Conservation (phyloP, 2,797 vertebrate genomes). For the Yasuhikotakia modesta region DNA sequence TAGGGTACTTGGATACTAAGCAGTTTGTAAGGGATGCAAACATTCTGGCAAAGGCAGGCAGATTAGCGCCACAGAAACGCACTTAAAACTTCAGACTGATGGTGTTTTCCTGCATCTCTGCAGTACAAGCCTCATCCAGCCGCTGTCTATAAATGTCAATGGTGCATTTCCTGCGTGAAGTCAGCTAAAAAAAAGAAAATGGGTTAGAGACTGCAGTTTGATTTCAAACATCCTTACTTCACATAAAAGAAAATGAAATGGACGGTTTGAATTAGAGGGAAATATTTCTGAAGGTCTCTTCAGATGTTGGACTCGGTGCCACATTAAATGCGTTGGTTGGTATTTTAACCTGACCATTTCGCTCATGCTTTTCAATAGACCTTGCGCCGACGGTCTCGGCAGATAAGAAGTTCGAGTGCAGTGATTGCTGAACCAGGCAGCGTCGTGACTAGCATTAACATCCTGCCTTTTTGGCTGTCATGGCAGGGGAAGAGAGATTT, state of each 20-base stretch:
- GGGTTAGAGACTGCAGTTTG: neutral
- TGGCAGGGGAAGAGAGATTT: conserved; percentile 6
- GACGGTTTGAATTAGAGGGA: neutral
- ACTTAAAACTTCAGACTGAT: neutral
- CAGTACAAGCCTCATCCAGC: neutral
- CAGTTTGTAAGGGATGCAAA: neutral
- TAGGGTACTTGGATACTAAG: neutral
- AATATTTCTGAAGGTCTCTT: neutral
- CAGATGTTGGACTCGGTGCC: neutral
- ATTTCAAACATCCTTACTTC: neutral
- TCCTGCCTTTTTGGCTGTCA: conserved; percentile 40
- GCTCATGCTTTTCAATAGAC: conserved; percentile 14
- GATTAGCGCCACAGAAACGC: neutral
- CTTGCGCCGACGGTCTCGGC: conserved; percentile 33
- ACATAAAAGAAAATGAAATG: neutral
- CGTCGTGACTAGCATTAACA: conserved; percentile 43
- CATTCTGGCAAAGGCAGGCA: neutral
- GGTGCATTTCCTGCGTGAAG: neutral
- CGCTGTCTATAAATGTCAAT: neutral
- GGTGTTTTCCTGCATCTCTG: neutral
- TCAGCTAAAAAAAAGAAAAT: neutral
- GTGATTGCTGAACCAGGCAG: conserved; percentile 28
- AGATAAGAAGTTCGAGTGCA: conserved; percentile 35
- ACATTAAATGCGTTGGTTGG: neutral
- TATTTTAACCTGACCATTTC: conserved; percentile 35